Evolutionary conservation across 2,888 invertebrate genomes (phyloP), one percentile per base, ranked within the genome.

Genomic region (Stegana nigrithorax): DNA sequence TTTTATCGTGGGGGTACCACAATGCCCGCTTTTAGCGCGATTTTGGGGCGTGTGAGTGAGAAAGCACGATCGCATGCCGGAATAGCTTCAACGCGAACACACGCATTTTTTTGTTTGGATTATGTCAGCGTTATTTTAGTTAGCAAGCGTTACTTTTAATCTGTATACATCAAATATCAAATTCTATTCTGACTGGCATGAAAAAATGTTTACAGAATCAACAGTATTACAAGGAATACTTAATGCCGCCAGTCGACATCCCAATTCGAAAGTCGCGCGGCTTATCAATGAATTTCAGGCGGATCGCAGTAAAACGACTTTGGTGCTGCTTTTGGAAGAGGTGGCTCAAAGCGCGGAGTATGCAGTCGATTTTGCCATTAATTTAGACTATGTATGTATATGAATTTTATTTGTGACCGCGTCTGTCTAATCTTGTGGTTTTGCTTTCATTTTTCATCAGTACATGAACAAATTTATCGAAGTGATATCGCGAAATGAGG

Each of bases 321-420:
- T 85, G 4, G 72, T 81, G 2, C 42, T 71, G 23, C 62, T 83
- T 25, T 60, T 85, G 2, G 81, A 83, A 10, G 83, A 84, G 62
- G 44, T 85, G 2, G 80, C 81, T 0, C 80, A 84, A 25, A 78
- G 81, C 60, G 69, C 76, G 0, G 84, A 84, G 47, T 79, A 73
- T 58, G 76, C 82, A 10, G 74, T 73, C 0, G 81, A 85, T 63
- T 72, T 81, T 23, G 68, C 73, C n/a, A 68, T 85, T 26, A 77
- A 82, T 1, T 57, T 84, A 4, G 58, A 60, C 66, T 83, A 81
- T 66, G 85, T 85, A 74, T 76, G 80, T 72, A 5, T n/a, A n/a
- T n/a, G n/a, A n/a, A n/a, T n/a, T n/a, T 36, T 26, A 19, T 47
- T 5, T 36, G 50, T 44, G 19, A 4, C 59, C 84, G 84, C 83